Percentiles rank a stretch among this genome's conserved stretches.
These are phyloP conservation scores for Vulpes lagopus DNA, from an alignment of 2,113 vertebrate genomes.

Conservation along the genomic window DNA sequence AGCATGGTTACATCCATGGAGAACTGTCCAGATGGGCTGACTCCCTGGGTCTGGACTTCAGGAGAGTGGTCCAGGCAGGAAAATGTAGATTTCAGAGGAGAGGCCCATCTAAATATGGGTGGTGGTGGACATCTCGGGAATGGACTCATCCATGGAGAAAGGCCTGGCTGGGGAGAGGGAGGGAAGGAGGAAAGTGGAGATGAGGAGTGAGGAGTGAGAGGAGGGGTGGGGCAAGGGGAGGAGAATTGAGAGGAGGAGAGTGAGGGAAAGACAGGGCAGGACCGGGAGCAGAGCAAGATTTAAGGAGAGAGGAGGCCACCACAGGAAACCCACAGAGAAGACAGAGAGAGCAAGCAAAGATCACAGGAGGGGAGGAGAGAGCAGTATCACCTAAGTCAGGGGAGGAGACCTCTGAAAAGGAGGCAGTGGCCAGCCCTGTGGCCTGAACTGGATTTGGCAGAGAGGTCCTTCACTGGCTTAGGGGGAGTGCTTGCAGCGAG, in stretches of 20 bases:
- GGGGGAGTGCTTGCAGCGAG: not conserved
- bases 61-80: not conserved
- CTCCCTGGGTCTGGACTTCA: not conserved
- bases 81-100: not conserved
- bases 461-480: not conserved
- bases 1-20: not conserved
- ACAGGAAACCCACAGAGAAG: not conserved
- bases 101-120: not conserved
- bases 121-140: slow-evolving; percentile 5
- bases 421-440: not conserved
- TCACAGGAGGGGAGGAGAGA: not conserved
- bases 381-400: not conserved
- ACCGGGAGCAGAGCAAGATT: not conserved
- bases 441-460: not conserved
- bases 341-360: not conserved
- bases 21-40: not conserved
- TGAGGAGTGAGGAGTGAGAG: not conserved
- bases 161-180: not conserved
- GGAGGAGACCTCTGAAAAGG: not conserved
- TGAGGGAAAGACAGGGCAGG: not conserved
- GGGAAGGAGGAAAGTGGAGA: not conserved
- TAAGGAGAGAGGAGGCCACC: not conserved
- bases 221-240: not conserved
- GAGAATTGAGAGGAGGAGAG: not conserved
- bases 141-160: not conserved